Conservation (phyloP, 2,797 vertebrate genomes). For the Anguilla megastoma region DNA sequence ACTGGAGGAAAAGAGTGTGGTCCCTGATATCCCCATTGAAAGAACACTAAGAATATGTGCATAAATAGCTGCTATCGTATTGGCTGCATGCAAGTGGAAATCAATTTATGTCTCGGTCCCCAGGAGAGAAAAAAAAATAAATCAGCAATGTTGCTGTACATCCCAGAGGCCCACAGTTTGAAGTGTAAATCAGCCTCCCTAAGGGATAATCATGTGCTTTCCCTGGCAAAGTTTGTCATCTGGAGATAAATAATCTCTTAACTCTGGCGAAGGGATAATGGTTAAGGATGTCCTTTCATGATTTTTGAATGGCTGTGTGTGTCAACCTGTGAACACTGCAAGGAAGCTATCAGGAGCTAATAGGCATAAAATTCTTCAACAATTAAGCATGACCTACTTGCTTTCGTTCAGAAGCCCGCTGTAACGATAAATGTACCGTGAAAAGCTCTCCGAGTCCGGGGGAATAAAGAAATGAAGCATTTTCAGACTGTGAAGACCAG, state of each 20-base stretch:
- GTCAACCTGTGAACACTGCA: constrained; percentile 14
- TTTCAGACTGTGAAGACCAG: constrained; percentile 18
- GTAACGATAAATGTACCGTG: constrained; percentile 31
- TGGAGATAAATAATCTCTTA: constrained; percentile 15
- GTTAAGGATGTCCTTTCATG: not conserved
- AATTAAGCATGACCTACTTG: constrained; percentile 36
- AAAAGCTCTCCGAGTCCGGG: constrained; percentile 18
- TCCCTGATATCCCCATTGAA: not conserved
- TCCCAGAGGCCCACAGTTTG: not conserved
- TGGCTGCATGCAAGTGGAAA: not conserved
- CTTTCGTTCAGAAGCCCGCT: constrained; percentile 15
- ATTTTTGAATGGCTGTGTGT: not conserved
- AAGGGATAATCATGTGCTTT: not conserved
- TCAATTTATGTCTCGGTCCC: not conserved
- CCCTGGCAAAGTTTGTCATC: not conserved
- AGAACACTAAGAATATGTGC: not conserved
- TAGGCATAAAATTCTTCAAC: constrained; percentile 26
- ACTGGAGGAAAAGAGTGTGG: not conserved
- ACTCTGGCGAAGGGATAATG: not conserved
- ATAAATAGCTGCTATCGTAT: not conserved
- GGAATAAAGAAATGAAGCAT: constrained; percentile 24
- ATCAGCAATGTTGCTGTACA: not conserved
- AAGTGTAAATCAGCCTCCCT: not conserved
- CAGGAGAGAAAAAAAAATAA: not conserved
- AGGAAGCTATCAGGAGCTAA: constrained; percentile 20